Conservation (phyloP, 64 coral and sea anemone genomes). For the Orbicella faveolata region DNA sequence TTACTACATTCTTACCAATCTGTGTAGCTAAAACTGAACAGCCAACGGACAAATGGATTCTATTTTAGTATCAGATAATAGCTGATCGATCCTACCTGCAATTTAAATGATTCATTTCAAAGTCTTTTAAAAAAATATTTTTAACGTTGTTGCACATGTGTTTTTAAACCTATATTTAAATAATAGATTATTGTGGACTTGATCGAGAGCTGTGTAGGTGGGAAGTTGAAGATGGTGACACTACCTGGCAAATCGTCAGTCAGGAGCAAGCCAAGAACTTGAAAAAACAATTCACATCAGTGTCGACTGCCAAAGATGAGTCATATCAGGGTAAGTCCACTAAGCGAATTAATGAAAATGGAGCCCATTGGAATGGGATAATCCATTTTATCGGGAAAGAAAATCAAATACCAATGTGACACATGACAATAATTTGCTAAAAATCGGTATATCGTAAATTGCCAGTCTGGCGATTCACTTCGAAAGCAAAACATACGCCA, state of each 20-base stretch:
- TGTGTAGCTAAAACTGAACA: no score
- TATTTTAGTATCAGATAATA: no score
- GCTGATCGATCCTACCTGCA: no score
- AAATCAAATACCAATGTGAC: no score
- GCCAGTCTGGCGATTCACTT: no score
- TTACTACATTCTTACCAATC: no score
- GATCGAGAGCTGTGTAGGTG: not conserved
- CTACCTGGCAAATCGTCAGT: not conserved
- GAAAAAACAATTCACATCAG: not conserved
- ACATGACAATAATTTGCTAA: no score
- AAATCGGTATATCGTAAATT: no score
- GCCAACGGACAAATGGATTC: no score
- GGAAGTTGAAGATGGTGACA: not conserved
- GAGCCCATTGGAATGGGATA: not conserved
- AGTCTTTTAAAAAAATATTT: not conserved
- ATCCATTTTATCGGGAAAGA: no score
- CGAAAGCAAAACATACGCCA: no score
- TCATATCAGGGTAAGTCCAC: not conserved
- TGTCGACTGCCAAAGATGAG: not conserved
- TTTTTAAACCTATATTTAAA: not conserved
- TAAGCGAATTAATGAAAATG: not conserved
- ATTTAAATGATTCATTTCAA: not conserved
- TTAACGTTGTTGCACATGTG: not conserved
- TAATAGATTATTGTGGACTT: not conserved
- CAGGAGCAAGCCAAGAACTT: not conserved